Conservation (phyloP, 2,113 vertebrate species). For the Alexandromys fortis region DNA sequence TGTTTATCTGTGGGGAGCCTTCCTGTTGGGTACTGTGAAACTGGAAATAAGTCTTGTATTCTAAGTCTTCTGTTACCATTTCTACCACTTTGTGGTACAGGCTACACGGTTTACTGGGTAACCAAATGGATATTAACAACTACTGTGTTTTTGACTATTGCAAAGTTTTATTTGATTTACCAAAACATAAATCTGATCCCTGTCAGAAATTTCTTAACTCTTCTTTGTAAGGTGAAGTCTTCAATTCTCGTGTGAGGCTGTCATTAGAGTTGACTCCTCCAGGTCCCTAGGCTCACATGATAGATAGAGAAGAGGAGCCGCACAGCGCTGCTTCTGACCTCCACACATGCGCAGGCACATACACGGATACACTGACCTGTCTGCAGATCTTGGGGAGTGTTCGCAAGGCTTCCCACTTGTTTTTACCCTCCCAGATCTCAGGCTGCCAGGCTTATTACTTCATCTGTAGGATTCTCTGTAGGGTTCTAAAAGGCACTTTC, state of each 20-base stretch:
- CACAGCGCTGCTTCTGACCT: background rate
- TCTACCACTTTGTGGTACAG: background rate
- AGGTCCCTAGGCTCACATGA: background rate
- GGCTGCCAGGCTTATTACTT: background rate
- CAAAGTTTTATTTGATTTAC: background rate
- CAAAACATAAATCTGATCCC: background rate
- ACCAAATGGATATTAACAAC: background rate
- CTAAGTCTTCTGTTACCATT: background rate
- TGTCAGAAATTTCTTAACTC: constrained; percentile 26
- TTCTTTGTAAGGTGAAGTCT: constrained; percentile 6
- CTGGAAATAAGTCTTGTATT: background rate
- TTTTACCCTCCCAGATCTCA: constrained; percentile 10
- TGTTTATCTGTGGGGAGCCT: background rate
- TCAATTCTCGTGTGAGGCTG: background rate
- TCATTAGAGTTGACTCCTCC: background rate
- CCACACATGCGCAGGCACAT: background rate
- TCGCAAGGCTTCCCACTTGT: background rate
- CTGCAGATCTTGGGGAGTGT: background rate
- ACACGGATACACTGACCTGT: background rate
- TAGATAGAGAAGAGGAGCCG: too few relatives aligned
- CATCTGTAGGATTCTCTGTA: constrained; percentile 10
- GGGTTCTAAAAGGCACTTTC: constrained; percentile 40
- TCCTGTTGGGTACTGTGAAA: background rate
- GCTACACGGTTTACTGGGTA: background rate
- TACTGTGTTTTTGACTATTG: background rate